phyloP scores from a whole-genome alignment of 1,140 invertebrate species.

The Procambarus virginalis region DNA sequence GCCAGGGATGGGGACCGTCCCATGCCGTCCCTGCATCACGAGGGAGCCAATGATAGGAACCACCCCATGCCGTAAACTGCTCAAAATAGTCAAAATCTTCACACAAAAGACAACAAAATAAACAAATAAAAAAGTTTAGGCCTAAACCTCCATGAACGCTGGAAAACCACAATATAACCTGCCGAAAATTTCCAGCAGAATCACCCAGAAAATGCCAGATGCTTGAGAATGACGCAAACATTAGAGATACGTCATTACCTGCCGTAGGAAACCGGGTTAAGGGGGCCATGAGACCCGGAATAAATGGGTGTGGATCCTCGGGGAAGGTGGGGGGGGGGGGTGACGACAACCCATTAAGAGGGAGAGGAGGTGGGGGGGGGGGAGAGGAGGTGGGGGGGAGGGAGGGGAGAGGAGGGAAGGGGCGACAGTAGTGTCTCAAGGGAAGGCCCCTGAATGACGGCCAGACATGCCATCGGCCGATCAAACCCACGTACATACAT shows the following conservation, averaged over 20 bases:
- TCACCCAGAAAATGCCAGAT: too few relatives aligned
- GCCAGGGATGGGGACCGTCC: too few relatives aligned
- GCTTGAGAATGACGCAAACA: background rate
- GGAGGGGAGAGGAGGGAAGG: background rate
- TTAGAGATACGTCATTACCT: background rate
- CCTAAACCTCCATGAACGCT: too few relatives aligned
- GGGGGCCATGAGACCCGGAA: too few relatives aligned
- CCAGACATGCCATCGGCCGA: constrained; percentile 49
- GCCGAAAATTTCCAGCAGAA: background rate
- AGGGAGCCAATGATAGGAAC: background rate
- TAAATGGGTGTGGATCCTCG: too few relatives aligned
- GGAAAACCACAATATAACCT: too few relatives aligned
- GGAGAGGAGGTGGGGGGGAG: background rate
- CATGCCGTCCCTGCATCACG: background rate
- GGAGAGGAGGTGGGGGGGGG: background rate
- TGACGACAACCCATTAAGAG: background rate
- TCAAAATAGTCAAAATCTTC: too few relatives aligned
- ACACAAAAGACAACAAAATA: too few relatives aligned
- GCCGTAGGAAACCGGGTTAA: background rate
- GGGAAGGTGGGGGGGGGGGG: background rate
- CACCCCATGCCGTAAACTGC: too few relatives aligned
- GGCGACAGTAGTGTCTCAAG: background rate
- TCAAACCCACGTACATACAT: background rate
- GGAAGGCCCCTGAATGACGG: constrained; percentile 22
- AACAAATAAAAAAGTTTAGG: too few relatives aligned